These are phyloP conservation scores for Drosophila flavopinicola DNA, from an alignment of 2,888 invertebrate genomes.

Conservation along the genomic window DNA sequence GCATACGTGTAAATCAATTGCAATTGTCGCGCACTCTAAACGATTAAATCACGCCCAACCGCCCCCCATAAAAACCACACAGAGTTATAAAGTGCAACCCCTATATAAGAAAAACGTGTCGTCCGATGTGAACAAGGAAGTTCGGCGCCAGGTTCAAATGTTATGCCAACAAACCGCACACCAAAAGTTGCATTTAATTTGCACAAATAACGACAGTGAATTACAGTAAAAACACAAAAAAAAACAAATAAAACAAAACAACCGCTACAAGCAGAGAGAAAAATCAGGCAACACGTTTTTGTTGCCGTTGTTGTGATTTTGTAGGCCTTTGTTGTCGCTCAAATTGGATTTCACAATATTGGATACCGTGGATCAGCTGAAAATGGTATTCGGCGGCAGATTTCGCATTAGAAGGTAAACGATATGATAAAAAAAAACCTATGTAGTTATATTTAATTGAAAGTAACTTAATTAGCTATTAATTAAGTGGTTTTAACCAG, in stretches of 20 bases:
- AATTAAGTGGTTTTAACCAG: constrained; percentile 39
- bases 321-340: constrained; percentile 40
- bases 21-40: constrained; percentile 37
- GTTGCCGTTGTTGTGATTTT: constrained; percentile 35
- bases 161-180: constrained; percentile 55
- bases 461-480: not conserved
- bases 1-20: constrained; percentile 55
- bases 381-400: constrained; percentile 85
- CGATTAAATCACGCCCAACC: constrained; percentile 15
- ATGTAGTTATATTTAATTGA: not conserved
- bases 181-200: constrained; percentile 70
- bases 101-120: constrained; percentile 27
- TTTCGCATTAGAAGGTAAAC: constrained; percentile 84
- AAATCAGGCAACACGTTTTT: constrained; percentile 46
- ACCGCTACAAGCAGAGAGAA: constrained; percentile 19
- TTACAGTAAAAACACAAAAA: constrained; percentile 43
- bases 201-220: constrained; percentile 58
- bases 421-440: constrained; percentile 4
- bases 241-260: constrained; percentile 22
- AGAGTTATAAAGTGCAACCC: constrained; percentile 38
- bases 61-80: constrained; percentile 3
- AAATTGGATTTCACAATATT: constrained; percentile 81
- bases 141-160: constrained; percentile 70
- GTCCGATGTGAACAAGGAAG: constrained; percentile 61
- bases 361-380: constrained; percentile 81